Evolutionary conservation across 2,113 vertebrate species (phyloP), one percentile per base, ranked within the genome.

Genomic region (Pelusios castaneus): DNA sequence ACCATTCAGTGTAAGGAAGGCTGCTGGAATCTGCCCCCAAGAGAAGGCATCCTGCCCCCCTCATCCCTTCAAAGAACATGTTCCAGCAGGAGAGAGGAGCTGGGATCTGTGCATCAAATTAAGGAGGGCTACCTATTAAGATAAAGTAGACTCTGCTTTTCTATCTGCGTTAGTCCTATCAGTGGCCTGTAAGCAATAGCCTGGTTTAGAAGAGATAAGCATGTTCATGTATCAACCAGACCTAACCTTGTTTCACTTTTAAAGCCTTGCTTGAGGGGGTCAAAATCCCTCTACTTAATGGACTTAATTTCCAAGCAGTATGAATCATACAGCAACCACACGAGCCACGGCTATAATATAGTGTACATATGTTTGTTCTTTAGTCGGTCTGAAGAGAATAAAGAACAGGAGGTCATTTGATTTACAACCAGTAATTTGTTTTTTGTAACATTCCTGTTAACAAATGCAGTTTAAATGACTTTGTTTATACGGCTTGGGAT

Each of bases 391-490:
- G 93, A 87, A 81, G 85, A 94, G 93, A 96, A 89, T 89, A 82
- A 73, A 96, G 92, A 95, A 89, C 93, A 93, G 91, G 94, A 95
- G 96, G 94, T 96, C 88, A 93, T 96, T 95, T 96, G 91, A 97
- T 94, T 96, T 97, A 96, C 92, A 96, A 84, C 82, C 91, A 89
- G 94, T 96, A 89, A 82, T 89, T 84, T 85, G 84, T 17, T 67
- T 55, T 41, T 75, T 3, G 2, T 63, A 89, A 92, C 84, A 95
- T 97, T 96, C 93, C 63, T 96, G 85, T 75, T 89, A 78, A 93
- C 85, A 96, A 95, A 96, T 96, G 84, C 87, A 84, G 90, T 92
- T 97, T 94, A 96, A 95, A 94, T 94, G 80, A 89, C 34, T 94
- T 97, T 95, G 93, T 96, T 96, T 96, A 96, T 96, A 93, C 25